phyloP scores from a whole-genome alignment of 2,797 vertebrate species.

The Mormyrus proboscirostris region DNA sequence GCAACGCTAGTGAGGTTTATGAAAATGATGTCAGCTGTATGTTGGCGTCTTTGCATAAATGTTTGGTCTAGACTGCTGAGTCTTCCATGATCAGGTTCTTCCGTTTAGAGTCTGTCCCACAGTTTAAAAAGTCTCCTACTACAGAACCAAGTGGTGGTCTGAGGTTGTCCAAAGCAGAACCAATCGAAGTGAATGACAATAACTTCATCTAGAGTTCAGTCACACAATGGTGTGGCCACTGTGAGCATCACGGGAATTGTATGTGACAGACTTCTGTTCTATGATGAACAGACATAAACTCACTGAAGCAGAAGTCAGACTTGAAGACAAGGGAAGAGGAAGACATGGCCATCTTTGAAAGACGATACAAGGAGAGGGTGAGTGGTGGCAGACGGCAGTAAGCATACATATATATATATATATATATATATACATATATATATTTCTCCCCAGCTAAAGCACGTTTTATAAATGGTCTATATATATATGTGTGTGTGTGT shows the following conservation, averaged over 20 bases:
- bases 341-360: constrained; percentile 68
- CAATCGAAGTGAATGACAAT: neutral
- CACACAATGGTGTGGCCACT: neutral
- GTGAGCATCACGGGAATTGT: neutral
- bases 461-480: too few relatives aligned
- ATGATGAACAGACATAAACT: constrained; percentile 9
- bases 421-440: too few relatives aligned
- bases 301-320: constrained; percentile 40
- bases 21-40: neutral
- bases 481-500: neutral
- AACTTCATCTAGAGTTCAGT: neutral
- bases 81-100: neutral
- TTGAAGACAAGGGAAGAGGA: constrained; percentile 52
- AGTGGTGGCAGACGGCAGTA: constrained; percentile 34
- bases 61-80: neutral
- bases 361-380: constrained; percentile 58
- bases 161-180: neutral
- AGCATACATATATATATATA: neutral
- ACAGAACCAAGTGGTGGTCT: neutral
- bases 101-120: neutral
- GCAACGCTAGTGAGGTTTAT: neutral
- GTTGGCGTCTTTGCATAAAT: neutral
- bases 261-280: constrained; percentile 14
- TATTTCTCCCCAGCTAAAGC: too few relatives aligned
- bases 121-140: neutral